Evolutionary conservation across 1,140 invertebrate species (phyloP), one percentile per base, ranked within the genome.

Genomic region (Heliconius melpomene): DNA sequence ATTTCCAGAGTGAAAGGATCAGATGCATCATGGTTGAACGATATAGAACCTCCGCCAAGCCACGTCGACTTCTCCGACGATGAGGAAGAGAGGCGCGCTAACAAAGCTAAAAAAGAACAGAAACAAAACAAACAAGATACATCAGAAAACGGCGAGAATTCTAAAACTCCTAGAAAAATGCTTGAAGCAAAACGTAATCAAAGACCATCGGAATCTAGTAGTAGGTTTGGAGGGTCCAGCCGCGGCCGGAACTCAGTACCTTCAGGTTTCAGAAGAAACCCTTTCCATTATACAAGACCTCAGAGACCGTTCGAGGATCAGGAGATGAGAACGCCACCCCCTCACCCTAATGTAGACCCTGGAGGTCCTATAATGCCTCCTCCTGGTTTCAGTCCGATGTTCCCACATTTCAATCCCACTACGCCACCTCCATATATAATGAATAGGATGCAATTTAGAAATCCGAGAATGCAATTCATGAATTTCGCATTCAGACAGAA

Each of bases 11-110:
- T 96, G 57, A 97, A 96, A 95, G 97, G 97, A 7, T 96, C 96
- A 18, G 98, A 98, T 95, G 97, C 98, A 7, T 97, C 97, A 7
- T 98, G 98, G 96, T 95, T 97, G 88, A 95, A 98, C 87, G 97
- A 98, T 88, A 95, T 96, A 71, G 98, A 99, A 90, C 96, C 97
- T 50, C 98, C 98, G 3, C 88, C 94, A 1, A 95, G 95, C 75
- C 95, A 95, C 82, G 77, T 96, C 0, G 98, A 98, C 46, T 98
- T 96, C 95, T 99, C 98, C 0, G 98, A 99, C 89, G 98, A 99
- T 90, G 98, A 99, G 88, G 95, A 97, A 85, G 98, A 98, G 91
- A 94, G 95, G 74, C 90, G 88, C 77, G 95, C 94, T 0, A 94
- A 92, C n/a, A 88, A 84, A 73, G 90, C 91, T 3, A 88, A 87